phyloP scores from a whole-genome alignment of 2,888 invertebrate species.

The Eretmocerus hayati region DNA sequence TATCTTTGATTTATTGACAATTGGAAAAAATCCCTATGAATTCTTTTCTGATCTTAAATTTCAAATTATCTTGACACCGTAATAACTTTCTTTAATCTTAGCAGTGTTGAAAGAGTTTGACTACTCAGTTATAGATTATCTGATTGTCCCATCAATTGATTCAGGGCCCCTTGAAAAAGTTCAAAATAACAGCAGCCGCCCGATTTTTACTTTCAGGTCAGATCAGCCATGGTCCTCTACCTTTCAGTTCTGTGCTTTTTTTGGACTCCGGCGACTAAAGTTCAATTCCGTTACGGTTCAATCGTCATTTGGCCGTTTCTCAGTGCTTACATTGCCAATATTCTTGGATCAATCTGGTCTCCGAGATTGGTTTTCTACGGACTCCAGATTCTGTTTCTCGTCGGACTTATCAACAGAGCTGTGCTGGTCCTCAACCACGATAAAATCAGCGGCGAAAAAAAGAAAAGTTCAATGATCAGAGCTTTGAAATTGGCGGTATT shows the following conservation, averaged over 20 bases:
- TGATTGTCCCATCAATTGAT: too few species aligned
- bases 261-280: slow-evolving; percentile 68
- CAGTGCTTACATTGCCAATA: slow-evolving; percentile 67
- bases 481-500: too few species aligned
- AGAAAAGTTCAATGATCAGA: too few species aligned
- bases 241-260: slow-evolving; percentile 62
- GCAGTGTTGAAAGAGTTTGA: too few species aligned
- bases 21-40: too few species aligned
- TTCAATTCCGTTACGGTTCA: slow-evolving; percentile 61
- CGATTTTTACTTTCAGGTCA: slow-evolving; percentile 54
- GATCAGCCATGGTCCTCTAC: slow-evolving; percentile 62
- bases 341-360: slow-evolving; percentile 65
- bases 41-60: too few species aligned
- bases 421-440: slow-evolving; percentile 50
- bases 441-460: slow-evolving; percentile 42
- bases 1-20: too few species aligned
- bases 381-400: slow-evolving; percentile 58
- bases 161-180: too few species aligned
- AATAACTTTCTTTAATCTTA: too few species aligned
- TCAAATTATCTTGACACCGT: too few species aligned
- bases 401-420: slow-evolving; percentile 62
- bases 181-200: too few species aligned
- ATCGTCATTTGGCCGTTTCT: slow-evolving; percentile 69
- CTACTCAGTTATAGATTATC: too few species aligned
- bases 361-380: slow-evolving; percentile 67